Conservation (phyloP, 2,113 vertebrate genomes). For the Psilopsiagon aymara region DNA sequence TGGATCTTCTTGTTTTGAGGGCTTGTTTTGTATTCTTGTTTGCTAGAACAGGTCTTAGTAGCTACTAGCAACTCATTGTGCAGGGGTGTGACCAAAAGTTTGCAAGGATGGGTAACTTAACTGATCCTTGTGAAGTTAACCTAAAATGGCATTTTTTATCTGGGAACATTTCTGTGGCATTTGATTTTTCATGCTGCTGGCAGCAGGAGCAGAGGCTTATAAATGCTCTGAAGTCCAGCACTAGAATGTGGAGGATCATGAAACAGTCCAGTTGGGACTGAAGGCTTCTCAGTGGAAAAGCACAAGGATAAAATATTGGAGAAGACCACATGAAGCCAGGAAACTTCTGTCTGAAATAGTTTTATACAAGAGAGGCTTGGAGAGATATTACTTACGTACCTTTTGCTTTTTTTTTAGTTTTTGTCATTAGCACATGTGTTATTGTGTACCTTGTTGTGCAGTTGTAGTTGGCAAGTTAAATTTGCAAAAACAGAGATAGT, state of each 20-base stretch:
- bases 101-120: not conserved
- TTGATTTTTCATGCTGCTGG: not conserved
- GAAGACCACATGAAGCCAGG: not conserved
- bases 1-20: not conserved
- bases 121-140: not conserved
- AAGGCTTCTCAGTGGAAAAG: not conserved
- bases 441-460: not conserved
- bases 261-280: not conserved
- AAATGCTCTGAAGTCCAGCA: not conserved
- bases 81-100: not conserved
- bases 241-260: not conserved
- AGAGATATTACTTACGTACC: not conserved
- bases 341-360: not conserved
- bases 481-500: not conserved
- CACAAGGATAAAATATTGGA: not conserved
- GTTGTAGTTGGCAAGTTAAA: not conserved
- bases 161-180: not conserved
- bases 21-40: not conserved
- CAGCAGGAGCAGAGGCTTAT: not conserved
- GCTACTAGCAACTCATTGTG: not conserved
- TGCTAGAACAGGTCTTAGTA: not conserved
- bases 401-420: not conserved
- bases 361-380: not conserved
- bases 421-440: not conserved
- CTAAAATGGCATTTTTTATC: not conserved